Evolutionary conservation across 1,140 invertebrate species (phyloP), one percentile per base, ranked within the genome.

Genomic region (Cepaea nemoralis): DNA sequence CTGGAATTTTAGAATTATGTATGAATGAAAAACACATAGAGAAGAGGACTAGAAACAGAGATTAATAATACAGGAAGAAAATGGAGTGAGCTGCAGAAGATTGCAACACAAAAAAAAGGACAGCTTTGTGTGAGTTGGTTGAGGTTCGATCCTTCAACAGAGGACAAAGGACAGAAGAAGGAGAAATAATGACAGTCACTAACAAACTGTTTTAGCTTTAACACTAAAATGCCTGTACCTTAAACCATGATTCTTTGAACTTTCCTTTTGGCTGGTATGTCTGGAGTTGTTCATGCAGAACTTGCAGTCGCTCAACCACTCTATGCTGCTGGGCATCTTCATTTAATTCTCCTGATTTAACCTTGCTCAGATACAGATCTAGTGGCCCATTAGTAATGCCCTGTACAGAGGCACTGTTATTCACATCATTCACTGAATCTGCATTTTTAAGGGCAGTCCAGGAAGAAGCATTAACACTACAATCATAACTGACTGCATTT

Each of bases 321-420:
- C 50, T 73, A 19, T 83, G 71, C 73, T 89, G 88, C 63, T 87
- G 80, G 8, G 71, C 74, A 84, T 89, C 88, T 73, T 81, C 74
- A 39, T 83, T 75, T 31, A 89, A 77, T 27, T 86, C 75, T 31
- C 88, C 87, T 42, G 3, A 35, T 42, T 73, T 27, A 22, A 86
- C 67, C 59, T 63, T 83, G 19, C 16, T 19, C 31, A 77, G 40
- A 78, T 88, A 88, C 33, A 74, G 63, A 24, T 45, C 76, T 39
- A 84, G 59, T 14, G 85, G 85, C n/a, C 85, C 83, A 48, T 81
- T 50, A 42, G 35, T 63, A 14, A 24, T 37, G 37, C 70, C 70
- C 22, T 55, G 3, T 55, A 19, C 16, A 22, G 50, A 55, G 19
- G 50, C 50, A 45, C n/a, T 40, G 31, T 27, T 39, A n/a, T 71